phyloP scores from a whole-genome alignment of 2,797 vertebrate genomes.

The Ptychadena robeensis region DNA sequence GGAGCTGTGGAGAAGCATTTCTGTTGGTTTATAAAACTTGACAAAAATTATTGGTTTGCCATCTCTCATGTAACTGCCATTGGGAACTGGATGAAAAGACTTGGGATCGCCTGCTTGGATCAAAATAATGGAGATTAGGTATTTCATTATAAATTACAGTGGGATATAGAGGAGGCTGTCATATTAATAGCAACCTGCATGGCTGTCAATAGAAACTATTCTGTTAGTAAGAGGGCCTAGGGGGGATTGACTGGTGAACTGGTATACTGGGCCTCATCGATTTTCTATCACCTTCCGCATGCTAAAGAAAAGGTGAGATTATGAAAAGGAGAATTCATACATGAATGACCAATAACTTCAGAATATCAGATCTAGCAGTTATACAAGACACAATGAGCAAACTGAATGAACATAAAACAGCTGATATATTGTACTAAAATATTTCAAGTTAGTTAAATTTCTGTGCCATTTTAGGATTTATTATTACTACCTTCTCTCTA shows the following conservation, averaged over 20 bases:
- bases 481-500: not conserved
- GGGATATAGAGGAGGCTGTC: conserved; percentile 89
- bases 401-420: not conserved
- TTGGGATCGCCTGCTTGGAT: conserved; percentile 89
- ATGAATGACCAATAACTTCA: conserved; percentile 75
- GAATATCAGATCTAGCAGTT: not conserved
- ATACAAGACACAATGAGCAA: not conserved
- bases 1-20: conserved; percentile 98
- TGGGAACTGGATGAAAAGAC: conserved; percentile 90
- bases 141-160: conserved; percentile 95
- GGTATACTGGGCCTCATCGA: conserved; percentile 90
- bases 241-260: conserved; percentile 86
- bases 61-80: conserved; percentile 95
- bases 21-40: conserved; percentile 96
- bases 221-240: conserved; percentile 85
- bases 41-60: conserved; percentile 99
- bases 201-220: conserved; percentile 86
- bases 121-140: conserved; percentile 95
- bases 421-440: not conserved
- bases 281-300: conserved; percentile 86
- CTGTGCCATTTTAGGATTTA: not conserved
- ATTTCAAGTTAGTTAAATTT: not conserved
- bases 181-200: conserved; percentile 93
- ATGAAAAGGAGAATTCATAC: conserved; percentile 85
- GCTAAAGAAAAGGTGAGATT: conserved; percentile 78